Base-by-base conservation (phyloP, 2,113 vertebrate genomes). In the Protobothrops mucrosquamatus region DNA sequence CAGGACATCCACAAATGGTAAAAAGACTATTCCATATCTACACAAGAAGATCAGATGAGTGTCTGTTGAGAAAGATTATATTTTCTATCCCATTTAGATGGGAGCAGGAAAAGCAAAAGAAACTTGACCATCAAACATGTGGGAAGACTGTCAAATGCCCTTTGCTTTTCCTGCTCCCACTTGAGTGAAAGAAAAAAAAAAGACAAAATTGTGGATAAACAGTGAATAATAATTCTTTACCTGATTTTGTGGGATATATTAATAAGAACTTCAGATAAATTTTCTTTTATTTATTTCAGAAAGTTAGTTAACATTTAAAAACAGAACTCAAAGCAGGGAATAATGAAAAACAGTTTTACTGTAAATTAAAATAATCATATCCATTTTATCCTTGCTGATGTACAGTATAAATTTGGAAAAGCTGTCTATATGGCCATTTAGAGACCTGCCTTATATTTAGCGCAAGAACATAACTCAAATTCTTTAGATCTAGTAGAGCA, bases 11-110 rank as follows among this genome's bases (percentile, higher is more conserved):
- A 81, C 92, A 93, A 95, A 95, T 94, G 52, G 87, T 39, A 26
- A 14, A 92, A 39, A 85, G 55, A n/a, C 54, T 85, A 81, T 95
- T 94, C 92, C 96, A 91, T 93, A 95, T 96, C 92, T 95, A 93
- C 85, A 39, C 20, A 56, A 94, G 93, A 92, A 94, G 2, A 0
- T 43, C 87, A 64, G 15, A 88, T 94, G 92, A 64, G 61, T 93
- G 85, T 87, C 92, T 95, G 59, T 81, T 34, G 34, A 92, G 90
- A 94, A 94, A 93, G 15, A 94, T 94, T 89, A 88, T 85, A 93
- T 46, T 86, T 95, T 91, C 94, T 89, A 88, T 15, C 86, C 9
- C 29, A 94, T 81, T 48, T 92, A 56, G 9, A 61, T 61, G 59
- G 59, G 9, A 26, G 59, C 24, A 61, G 34, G 34, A 11, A 59